Evolutionary conservation across 2,888 invertebrate genomes (phyloP).

Genomic region (Torymus aiolomorphi): DNA sequence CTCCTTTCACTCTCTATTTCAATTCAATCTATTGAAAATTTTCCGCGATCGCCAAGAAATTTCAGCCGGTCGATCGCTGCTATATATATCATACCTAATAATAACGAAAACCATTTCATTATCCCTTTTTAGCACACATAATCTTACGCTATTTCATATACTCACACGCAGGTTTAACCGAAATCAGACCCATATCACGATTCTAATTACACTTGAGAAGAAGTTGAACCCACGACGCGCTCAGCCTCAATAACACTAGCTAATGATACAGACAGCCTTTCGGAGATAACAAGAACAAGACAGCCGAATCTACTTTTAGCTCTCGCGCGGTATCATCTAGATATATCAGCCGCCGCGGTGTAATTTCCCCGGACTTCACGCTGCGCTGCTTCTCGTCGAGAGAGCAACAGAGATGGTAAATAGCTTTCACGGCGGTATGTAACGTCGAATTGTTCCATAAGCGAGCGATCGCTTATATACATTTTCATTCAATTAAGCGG

Average conservation of each 20-base stretch:
- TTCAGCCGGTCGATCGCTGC: too few relatives aligned
- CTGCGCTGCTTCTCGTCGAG: slow-evolving; percentile 35
- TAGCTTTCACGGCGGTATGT: slow-evolving; percentile 30
- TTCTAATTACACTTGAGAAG: too few relatives aligned
- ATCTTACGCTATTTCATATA: too few relatives aligned
- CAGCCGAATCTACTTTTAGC: slow-evolving; percentile 7
- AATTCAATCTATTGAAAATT: too few relatives aligned
- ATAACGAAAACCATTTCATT: too few relatives aligned
- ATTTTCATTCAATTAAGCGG: too few relatives aligned
- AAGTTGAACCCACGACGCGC: not conserved
- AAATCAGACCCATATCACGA: not conserved
- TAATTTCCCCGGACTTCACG: slow-evolving; percentile 40
- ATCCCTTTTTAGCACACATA: too few relatives aligned
- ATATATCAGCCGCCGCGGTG: slow-evolving; percentile 16
- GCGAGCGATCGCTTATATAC: too few relatives aligned
- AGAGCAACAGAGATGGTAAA: slow-evolving; percentile 27
- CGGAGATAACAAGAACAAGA: not conserved
- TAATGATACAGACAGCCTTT: slow-evolving; percentile 15
- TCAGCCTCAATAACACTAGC: not conserved
- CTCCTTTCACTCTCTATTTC: too few relatives aligned
- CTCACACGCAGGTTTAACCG: not conserved
- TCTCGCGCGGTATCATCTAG: slow-evolving; percentile 27
- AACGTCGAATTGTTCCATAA: slow-evolving; percentile 26
- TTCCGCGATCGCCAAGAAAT: too few relatives aligned
- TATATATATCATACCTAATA: too few relatives aligned